These are phyloP conservation scores for Hylomyscus alleni DNA, from an alignment of 2,797 vertebrate species.

Conservation along the genomic window DNA sequence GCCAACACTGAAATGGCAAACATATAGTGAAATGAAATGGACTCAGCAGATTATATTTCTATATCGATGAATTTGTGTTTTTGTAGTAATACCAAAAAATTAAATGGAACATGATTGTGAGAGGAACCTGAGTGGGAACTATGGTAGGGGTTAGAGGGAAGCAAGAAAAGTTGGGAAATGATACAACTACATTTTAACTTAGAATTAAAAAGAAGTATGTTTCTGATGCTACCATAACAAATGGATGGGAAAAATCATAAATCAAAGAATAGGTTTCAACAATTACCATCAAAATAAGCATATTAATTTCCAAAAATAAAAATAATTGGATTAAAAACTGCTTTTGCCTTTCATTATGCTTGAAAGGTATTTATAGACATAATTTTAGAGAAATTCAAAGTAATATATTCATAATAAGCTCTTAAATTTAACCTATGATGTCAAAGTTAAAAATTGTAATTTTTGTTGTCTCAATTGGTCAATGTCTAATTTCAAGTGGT, in stretches of 20 bases:
- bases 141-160: not conserved
- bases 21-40: not conserved
- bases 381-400: constrained; percentile 10
- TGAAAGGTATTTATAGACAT: not conserved
- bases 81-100: not conserved
- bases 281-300: not conserved
- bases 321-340: not conserved
- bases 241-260: not conserved
- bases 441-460: not conserved
- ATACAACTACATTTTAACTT: not conserved
- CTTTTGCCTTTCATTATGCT: not conserved
- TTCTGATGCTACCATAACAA: not conserved
- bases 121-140: not conserved
- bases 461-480: not conserved
- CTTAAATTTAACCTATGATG: not conserved
- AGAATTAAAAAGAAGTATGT: not conserved
- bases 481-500: constrained; percentile 5
- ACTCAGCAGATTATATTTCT: not conserved
- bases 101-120: not conserved
- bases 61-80: not conserved
- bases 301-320: not conserved
- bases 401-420: constrained; percentile 22
- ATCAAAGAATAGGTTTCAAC: not conserved
- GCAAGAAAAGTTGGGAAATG: not conserved
- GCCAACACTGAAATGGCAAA: not conserved